Percentiles rank a stretch among this genome's conserved stretches.
Conservation (phyloP, 2,797 vertebrate genomes). For the Scomberomorus guttatus region DNA sequence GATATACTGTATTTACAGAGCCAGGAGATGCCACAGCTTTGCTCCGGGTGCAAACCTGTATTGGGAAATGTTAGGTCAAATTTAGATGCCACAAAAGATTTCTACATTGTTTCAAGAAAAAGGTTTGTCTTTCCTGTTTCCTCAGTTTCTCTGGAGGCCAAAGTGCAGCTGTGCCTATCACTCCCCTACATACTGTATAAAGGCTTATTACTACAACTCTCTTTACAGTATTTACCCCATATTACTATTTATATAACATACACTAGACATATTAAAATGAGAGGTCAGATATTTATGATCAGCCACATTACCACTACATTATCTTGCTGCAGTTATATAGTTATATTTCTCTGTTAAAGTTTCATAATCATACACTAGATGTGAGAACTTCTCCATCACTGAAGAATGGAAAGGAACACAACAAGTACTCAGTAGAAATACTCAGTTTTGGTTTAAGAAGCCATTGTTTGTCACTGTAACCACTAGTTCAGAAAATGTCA, state of each 20-base stretch:
- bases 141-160: conserved; percentile 23
- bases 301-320: not conserved
- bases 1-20: conserved; percentile 39
- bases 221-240: conserved; percentile 57
- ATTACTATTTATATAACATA: conserved; percentile 50
- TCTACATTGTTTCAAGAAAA: conserved; percentile 6
- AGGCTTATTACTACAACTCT: conserved; percentile 3
- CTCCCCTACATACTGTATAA: not conserved
- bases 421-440: not conserved
- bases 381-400: not conserved
- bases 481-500: not conserved
- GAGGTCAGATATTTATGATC: not conserved
- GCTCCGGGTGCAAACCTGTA: conserved; percentile 8
- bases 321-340: not conserved
- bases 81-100: not conserved
- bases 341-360: not conserved
- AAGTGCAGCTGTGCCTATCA: conserved; percentile 6
- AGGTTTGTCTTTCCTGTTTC: conserved; percentile 26
- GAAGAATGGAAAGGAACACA: not conserved
- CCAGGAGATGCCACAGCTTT: conserved; percentile 4
- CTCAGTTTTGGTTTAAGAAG: not conserved
- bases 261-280: conserved; percentile 14
- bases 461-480: not conserved
- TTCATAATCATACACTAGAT: not conserved
- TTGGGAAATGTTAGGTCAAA: conserved; percentile 13